These are phyloP conservation scores for Cladopsammia gracilis DNA, from an alignment of 64 coral and sea anemone species.

Conservation along the genomic window DNA sequence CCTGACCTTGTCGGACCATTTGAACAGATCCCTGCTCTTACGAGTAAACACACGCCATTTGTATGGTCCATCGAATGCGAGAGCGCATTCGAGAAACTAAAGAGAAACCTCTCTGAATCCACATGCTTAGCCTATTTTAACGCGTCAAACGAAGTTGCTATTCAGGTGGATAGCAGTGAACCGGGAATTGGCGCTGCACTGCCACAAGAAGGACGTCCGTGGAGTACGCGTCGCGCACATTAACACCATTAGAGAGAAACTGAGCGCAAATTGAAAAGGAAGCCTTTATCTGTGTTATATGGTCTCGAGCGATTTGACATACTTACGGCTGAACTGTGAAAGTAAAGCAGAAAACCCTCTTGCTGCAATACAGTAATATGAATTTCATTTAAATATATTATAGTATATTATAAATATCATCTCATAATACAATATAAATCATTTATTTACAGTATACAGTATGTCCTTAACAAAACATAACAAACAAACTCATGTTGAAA, in stretches of 20 bases:
- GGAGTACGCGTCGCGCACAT: conserved; percentile 51
- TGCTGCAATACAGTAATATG: too few species aligned
- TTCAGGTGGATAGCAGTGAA: conserved; percentile 72
- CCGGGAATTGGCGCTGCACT: conserved; percentile 42
- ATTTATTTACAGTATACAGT: too few species aligned
- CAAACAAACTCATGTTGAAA: too few species aligned
- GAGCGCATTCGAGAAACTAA: conserved; percentile 13
- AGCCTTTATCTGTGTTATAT: conserved; percentile 49
- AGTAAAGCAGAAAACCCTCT: conserved; percentile 42
- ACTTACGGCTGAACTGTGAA: conserved; percentile 34
- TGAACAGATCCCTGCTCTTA: conserved; percentile 39
- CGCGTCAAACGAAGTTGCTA: conserved; percentile 39
- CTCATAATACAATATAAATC: too few species aligned
- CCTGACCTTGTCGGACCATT: conserved; percentile 30
- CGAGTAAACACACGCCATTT: conserved; percentile 22
- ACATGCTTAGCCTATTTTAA: conserved; percentile 54
- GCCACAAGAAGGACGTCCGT: conserved; percentile 54
- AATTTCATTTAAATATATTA: too few species aligned
- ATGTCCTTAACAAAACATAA: too few species aligned
- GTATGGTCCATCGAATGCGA: conserved; percentile 57
- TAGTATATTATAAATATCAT: too few species aligned
- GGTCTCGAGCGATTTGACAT: not conserved
- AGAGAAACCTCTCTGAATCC: conserved; percentile 39
- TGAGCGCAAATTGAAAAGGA: conserved; percentile 73
- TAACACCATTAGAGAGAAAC: conserved; percentile 48